Conservation (phyloP, 2,888 invertebrate species). For the Meloe dianella region DNA sequence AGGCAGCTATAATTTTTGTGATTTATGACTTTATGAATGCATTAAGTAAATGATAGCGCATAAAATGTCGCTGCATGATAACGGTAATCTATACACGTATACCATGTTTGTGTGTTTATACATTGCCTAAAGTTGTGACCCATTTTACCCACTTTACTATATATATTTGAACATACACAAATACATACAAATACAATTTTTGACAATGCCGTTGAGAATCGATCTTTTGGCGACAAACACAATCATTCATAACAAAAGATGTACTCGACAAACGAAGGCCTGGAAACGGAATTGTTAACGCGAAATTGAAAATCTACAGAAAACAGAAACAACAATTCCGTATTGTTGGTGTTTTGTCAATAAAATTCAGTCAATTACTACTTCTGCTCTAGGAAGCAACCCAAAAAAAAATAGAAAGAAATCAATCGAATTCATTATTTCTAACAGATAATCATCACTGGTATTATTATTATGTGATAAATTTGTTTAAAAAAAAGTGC, state of each 20-base stretch:
- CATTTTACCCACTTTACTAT: conserved; percentile 33
- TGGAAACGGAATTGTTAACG: neutral
- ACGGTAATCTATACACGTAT: conserved; percentile 29
- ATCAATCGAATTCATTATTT: neutral
- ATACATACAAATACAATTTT: conserved; percentile 12
- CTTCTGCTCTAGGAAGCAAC: neutral
- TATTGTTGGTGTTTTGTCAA: conserved; percentile 3
- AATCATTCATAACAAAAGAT: conserved; percentile 25
- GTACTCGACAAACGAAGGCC: neutral
- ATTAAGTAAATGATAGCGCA: too few species aligned
- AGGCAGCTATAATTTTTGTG: too few species aligned
- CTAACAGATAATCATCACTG: neutral
- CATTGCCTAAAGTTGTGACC: conserved; percentile 16
- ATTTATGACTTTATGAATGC: too few species aligned
- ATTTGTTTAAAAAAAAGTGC: conserved; percentile 18
- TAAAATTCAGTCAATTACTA: neutral
- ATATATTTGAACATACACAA: neutral
- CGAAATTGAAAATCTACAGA: conserved; percentile 1
- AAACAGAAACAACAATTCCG: conserved; percentile 11
- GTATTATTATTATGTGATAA: conserved; percentile 18
- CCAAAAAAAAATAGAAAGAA: neutral
- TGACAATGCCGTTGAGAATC: conserved; percentile 22
- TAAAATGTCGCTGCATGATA: conserved; percentile 27
- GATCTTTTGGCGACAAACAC: conserved; percentile 25
- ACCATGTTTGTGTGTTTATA: conserved; percentile 30